Evolutionary conservation across 2,888 invertebrate genomes (phyloP).

Genomic region (Chloroclystis v-ata): DNA sequence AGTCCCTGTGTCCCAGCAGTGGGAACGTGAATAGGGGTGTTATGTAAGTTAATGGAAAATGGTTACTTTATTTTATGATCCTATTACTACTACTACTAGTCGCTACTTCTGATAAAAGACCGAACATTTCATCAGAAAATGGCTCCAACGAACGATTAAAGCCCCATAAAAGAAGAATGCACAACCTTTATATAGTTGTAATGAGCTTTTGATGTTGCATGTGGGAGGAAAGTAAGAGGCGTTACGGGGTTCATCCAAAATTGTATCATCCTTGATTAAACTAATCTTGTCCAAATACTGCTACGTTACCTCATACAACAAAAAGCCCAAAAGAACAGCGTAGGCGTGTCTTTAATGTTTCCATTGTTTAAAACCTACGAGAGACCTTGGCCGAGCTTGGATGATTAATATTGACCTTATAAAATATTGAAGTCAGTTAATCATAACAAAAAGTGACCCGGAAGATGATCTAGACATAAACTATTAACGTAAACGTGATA

Average conservation of each 20-base stretch:
- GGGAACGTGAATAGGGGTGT: too few relatives aligned
- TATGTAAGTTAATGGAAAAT: too few relatives aligned
- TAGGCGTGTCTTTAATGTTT: conserved; percentile 32
- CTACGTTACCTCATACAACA: conserved; percentile 3
- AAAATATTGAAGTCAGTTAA: conserved; percentile 50
- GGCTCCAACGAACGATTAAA: too few relatives aligned
- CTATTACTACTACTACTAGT: too few relatives aligned
- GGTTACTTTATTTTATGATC: too few relatives aligned
- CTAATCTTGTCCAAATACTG: neutral
- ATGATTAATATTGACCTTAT: conserved; percentile 56
- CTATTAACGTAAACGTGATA: conserved; percentile 55
- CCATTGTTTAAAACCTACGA: conserved; percentile 34
- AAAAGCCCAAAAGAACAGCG: conserved; percentile 16
- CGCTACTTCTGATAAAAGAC: too few relatives aligned
- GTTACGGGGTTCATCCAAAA: neutral
- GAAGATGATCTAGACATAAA: conserved; percentile 48
- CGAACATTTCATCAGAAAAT: too few relatives aligned
- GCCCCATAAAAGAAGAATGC: too few relatives aligned
- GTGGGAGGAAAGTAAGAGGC: neutral
- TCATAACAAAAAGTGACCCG: conserved; percentile 56
- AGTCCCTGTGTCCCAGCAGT: too few relatives aligned
- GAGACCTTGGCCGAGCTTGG: conserved; percentile 46
- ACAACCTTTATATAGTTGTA: neutral
- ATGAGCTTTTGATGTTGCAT: neutral
- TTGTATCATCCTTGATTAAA: conserved; percentile 4